Conservation (phyloP, 2,888 invertebrate genomes). For the Temnothorax unifasciatus region DNA sequence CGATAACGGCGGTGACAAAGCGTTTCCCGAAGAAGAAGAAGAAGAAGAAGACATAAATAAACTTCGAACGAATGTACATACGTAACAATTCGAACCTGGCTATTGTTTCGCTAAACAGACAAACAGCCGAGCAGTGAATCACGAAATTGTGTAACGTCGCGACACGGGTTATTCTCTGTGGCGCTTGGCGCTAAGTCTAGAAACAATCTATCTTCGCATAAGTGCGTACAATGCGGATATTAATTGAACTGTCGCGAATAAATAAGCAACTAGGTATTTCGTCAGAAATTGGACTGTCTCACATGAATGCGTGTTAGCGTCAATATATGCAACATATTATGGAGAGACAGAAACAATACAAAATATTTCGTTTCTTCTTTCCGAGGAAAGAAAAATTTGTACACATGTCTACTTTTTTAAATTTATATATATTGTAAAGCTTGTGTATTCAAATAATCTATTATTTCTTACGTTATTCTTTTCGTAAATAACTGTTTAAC, state of each 20-base stretch:
- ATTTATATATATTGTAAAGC: background rate
- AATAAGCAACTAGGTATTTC: background rate
- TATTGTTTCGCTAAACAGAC: constrained; percentile 38
- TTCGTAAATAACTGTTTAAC: background rate
- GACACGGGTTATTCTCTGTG: background rate
- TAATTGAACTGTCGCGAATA: constrained; percentile 23
- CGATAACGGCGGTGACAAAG: constrained; percentile 7
- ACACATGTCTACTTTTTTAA: background rate
- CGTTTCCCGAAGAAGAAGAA: constrained; percentile 47
- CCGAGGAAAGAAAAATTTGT: background rate
- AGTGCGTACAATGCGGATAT: constrained; percentile 2
- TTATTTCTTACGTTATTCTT: background rate
- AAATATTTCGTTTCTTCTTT: background rate
- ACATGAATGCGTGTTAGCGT: background rate
- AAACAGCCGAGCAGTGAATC: constrained; percentile 21
- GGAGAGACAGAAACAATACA: background rate
- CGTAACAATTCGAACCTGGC: constrained; percentile 30
- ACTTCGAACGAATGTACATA: background rate
- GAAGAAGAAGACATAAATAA: constrained; percentile 50
- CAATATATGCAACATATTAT: background rate
- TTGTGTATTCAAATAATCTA: background rate
- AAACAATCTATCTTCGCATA: background rate
- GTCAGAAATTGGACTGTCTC: background rate
- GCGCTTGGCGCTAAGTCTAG: background rate
- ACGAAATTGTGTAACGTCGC: constrained; percentile 29